These are phyloP conservation scores for Eristalinus aeneus DNA, from an alignment of 2,888 invertebrate species.

Conservation along the genomic window DNA sequence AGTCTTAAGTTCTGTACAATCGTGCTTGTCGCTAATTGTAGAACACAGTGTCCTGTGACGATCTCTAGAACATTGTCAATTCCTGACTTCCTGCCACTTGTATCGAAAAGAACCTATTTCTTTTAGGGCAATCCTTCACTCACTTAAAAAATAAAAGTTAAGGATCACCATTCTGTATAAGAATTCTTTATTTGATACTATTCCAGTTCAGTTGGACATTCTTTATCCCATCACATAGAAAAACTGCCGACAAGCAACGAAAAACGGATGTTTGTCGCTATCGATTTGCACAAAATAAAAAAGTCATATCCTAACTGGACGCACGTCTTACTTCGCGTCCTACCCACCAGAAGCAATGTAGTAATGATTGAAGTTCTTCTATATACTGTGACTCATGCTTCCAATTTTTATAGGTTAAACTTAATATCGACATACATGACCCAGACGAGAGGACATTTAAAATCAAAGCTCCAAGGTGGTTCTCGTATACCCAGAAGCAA, in stretches of 20 bases:
- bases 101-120: too few relatives aligned
- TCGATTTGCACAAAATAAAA: conserved; percentile 85
- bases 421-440: conserved; percentile 85
- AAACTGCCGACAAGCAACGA: conserved; percentile 36
- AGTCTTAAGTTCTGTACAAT: too few relatives aligned
- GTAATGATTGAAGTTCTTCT: background rate
- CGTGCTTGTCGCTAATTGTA: too few relatives aligned
- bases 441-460: conserved; percentile 79
- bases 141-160: too few relatives aligned
- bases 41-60: too few relatives aligned
- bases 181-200: too few relatives aligned
- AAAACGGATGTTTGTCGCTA: conserved; percentile 31
- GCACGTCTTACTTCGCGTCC: conserved; percentile 87
- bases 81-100: too few relatives aligned
- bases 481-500: conserved; percentile 77
- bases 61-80: too few relatives aligned
- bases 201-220: conserved; percentile 37
- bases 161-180: too few relatives aligned
- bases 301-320: conserved; percentile 83
- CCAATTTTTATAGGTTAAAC: conserved; percentile 82
- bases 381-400: background rate
- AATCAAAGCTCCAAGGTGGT: conserved; percentile 79
- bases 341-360: conserved; percentile 82
- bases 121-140: too few relatives aligned
- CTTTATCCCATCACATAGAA: conserved; percentile 48